Base-by-base conservation (phyloP, 2,113 vertebrate genomes). In the Cichladusa arquata region DNA sequence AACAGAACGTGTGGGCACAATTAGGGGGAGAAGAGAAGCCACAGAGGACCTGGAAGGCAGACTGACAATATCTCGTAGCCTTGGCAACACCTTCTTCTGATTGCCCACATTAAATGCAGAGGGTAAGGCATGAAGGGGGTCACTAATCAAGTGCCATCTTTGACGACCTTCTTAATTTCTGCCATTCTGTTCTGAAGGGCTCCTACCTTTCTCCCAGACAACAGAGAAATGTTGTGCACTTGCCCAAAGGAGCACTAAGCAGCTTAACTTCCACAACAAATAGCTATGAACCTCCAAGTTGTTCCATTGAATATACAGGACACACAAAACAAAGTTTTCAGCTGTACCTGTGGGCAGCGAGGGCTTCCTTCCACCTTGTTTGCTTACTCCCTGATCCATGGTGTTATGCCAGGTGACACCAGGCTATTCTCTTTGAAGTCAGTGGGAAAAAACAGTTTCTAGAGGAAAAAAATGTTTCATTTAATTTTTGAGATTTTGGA, bases 51-150 rank as follows among this genome's bases (percentile, higher is more conserved):
- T 83, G 72, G 47, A 81, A 88, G 28, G 69, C 73, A 94, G 92
- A 81, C 44, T 81, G 92, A 89, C 86, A 96, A 33, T 57, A 31
- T 86, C 79, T 42, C 0, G 80, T 97, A 96, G 88, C 92, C 91
- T 86, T 96, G 90, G 87, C 71, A 97, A 97, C 95, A 92, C 93
- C 66, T 85, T 70, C 61, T 91, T 65, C 71, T 90, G 86, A 95
- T 87, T 91, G 89, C 66, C 94, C 71, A 71, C 54, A 90, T 81
- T 51, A 91, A 65, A 95, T 82, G 79, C 69, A 61, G 72, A 91
- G 84, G 58, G 42, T 26, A 77, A 65, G 69, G 28, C 67, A 67
- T 22, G 66, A 86, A 92, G 61, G 26, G 85, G 66, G 54, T 91
- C 2, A 0, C 58, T 97, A 88, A 96, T 95, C 91, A 92, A 94